phyloP scores from a whole-genome alignment of 1,140 invertebrate genomes.

The Reticulitermes speratus region DNA sequence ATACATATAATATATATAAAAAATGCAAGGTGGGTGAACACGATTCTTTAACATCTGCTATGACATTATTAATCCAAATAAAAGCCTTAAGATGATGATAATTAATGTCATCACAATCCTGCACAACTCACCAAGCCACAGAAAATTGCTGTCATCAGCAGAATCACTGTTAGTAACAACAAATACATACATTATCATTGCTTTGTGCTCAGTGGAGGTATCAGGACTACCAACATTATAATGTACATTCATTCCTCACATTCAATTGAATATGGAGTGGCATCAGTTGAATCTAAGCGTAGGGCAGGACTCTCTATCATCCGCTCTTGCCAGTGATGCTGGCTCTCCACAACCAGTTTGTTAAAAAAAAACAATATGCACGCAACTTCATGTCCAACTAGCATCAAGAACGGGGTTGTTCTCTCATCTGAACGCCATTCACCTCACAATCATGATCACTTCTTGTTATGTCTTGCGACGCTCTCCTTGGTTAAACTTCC shows the following conservation, averaged over 20 bases:
- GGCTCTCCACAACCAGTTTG: not conserved
- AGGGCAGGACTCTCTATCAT: not conserved
- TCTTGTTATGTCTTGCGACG: constrained; percentile 18
- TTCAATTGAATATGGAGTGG: not conserved
- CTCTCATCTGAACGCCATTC: not conserved
- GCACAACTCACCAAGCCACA: not conserved
- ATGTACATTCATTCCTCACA: not conserved
- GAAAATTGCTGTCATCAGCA: not conserved
- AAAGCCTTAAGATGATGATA: not conserved
- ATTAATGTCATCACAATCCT: not conserved
- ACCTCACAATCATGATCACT: constrained; percentile 18
- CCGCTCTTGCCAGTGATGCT: not conserved
- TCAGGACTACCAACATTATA: not conserved
- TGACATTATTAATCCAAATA: constrained; percentile 15
- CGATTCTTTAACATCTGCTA: not conserved
- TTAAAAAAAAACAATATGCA: not conserved
- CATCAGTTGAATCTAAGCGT: constrained; percentile 14
- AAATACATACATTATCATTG: not conserved
- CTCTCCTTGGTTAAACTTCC: constrained; percentile 14
- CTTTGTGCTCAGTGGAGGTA: not conserved
- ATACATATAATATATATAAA: constrained; percentile 29
- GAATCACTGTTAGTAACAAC: not conserved
- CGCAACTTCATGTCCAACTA: not conserved
- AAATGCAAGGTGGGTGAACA: constrained; percentile 33
- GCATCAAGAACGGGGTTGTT: not conserved